Evolutionary conservation across 2,888 invertebrate genomes (phyloP).

Genomic region (Andrena praecox): DNA sequence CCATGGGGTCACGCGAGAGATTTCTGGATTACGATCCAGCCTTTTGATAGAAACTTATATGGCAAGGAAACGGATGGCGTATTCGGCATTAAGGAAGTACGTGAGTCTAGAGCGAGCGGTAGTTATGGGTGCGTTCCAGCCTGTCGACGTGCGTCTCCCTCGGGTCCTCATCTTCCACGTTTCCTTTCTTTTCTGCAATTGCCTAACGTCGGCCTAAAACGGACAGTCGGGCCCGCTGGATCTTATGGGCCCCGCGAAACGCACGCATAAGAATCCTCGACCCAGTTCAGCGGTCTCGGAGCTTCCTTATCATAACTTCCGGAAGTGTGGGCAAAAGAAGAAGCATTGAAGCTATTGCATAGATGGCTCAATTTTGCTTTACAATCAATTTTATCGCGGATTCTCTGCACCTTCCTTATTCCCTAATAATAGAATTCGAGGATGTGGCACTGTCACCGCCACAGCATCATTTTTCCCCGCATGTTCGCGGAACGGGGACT

Average conservation of each 20-base stretch:
- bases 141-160: slow-evolving; percentile 57
- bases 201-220: slow-evolving; percentile 56
- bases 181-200: slow-evolving; percentile 43
- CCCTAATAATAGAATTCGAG: not conserved
- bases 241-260: slow-evolving; percentile 31
- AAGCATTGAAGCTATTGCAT: not conserved
- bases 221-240: slow-evolving; percentile 27
- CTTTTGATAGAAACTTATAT: slow-evolving; percentile 83
- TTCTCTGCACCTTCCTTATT: not conserved
- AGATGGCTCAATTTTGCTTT: not conserved
- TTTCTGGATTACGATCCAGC: slow-evolving; percentile 82
- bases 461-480: not conserved
- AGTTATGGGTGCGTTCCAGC: slow-evolving; percentile 77
- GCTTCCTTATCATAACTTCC: slow-evolving; percentile 19
- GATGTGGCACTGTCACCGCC: not conserved
- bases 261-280: slow-evolving; percentile 32
- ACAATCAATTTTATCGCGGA: not conserved
- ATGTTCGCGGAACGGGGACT: not conserved
- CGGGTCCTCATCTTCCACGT: slow-evolving; percentile 44
- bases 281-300: slow-evolving; percentile 16
- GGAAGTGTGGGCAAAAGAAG: not conserved
- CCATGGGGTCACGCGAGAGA: slow-evolving; percentile 77
- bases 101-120: slow-evolving; percentile 79
- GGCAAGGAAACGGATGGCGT: slow-evolving; percentile 81
- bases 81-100: slow-evolving; percentile 83